Evolutionary conservation across 2,113 vertebrate genomes (phyloP).

Genomic region (Petroica traversi): DNA sequence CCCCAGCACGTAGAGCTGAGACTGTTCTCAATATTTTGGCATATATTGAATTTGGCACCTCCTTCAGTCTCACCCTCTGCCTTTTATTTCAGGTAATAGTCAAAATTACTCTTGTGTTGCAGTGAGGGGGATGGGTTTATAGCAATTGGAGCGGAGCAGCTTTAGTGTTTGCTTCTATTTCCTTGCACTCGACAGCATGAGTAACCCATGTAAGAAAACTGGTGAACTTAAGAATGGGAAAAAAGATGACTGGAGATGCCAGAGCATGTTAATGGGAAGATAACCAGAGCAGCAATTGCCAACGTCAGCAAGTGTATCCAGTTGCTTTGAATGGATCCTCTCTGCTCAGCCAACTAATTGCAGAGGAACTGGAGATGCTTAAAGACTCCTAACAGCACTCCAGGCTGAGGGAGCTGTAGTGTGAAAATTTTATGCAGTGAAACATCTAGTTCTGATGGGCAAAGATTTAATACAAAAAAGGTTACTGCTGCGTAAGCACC

Average conservation of each 20-base stretch:
- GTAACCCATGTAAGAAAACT: neutral
- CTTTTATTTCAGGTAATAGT: neutral
- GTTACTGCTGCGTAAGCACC: neutral
- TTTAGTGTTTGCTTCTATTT: neutral
- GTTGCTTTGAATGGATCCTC: neutral
- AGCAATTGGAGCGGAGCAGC: neutral
- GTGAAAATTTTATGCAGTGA: neutral
- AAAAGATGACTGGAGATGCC: neutral
- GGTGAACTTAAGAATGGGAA: neutral
- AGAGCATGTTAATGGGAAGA: neutral
- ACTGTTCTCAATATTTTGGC: neutral
- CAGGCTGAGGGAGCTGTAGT: neutral
- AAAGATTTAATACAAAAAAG: neutral
- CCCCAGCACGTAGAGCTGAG: neutral
- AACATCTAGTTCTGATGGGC: neutral
- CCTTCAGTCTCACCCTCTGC: neutral
- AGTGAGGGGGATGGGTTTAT: neutral
- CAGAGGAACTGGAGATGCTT: neutral
- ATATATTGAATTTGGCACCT: accelerated
- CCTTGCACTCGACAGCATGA: neutral
- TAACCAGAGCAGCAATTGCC: neutral
- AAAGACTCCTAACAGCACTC: neutral
- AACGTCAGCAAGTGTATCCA: neutral
- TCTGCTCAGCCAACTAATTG: neutral
- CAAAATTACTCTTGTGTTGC: neutral